Conservation (phyloP, 2,113 vertebrate species). For the Edolisoma coerulescens region DNA sequence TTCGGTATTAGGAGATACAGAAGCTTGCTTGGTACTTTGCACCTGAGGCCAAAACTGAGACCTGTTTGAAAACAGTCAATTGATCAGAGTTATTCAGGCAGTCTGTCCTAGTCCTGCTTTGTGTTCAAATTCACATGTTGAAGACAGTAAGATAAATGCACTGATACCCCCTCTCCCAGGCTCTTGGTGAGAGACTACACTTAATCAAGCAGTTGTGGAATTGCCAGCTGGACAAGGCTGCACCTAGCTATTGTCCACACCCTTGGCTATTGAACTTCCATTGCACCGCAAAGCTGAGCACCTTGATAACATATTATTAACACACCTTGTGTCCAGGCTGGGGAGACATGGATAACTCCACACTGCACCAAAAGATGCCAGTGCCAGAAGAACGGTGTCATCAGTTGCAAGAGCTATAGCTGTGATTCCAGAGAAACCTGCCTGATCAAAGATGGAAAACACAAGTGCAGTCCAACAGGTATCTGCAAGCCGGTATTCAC, state of each 20-base stretch:
- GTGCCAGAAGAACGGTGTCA: slow-evolving; percentile 64
- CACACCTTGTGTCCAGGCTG: slow-evolving; percentile 61
- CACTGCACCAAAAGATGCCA: slow-evolving; percentile 74
- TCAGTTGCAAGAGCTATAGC: slow-evolving; percentile 58
- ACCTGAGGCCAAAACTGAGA: neutral
- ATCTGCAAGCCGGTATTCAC: neutral
- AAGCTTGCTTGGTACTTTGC: neutral
- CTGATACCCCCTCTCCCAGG: neutral
- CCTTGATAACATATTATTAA: neutral
- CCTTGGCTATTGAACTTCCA: neutral
- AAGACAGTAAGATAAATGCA: neutral
- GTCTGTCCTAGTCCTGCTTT: neutral
- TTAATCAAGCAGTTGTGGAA: neutral
- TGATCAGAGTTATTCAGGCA: neutral
- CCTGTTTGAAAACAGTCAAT: neutral
- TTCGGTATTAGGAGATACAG: neutral
- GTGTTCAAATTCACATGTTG: neutral
- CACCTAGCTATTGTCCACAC: neutral
- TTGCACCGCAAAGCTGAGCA: neutral
- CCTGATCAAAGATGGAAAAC: slow-evolving; percentile 62
- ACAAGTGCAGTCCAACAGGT: slow-evolving; percentile 74
- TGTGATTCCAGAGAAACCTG: slow-evolving; percentile 69
- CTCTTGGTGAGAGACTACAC: neutral
- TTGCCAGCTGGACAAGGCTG: neutral
- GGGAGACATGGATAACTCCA: slow-evolving; percentile 75